Base-by-base conservation (phyloP, 2,888 invertebrate genomes). In the Andricus curvator region DNA sequence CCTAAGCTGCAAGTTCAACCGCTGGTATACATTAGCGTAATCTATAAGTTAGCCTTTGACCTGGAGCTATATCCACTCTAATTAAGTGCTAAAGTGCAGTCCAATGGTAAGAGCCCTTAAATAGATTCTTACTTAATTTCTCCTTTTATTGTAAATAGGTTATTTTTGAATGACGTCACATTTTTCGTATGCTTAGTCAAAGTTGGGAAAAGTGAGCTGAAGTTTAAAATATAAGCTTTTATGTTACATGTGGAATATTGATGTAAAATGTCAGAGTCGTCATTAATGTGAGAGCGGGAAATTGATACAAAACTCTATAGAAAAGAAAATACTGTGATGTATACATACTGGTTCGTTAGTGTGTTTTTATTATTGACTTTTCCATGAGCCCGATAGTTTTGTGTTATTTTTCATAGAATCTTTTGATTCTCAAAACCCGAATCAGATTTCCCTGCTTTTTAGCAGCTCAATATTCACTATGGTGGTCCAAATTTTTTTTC, bases 41-140 rank as follows among this genome's bases (percentile, higher is more conserved):
- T 74, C 74, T 51, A 51, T 74, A 29, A 74, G 51, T 20, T 51
- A 29, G 29, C 22, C 51, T 74, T 74, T 33, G 60, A 70, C 76
- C 77, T 62, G 51, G 62, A 60, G 65, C 77, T 76, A 11, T 70
- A 67, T 56, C 66, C 60, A 29, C 44, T 78, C 29, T 76, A 78
- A 78, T 78, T 64, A 65, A 77, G 51, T 67, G 37, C 22, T 64
- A 51, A 29, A 68, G 48, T 56, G 51, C 22, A 22, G 25, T 62
- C 29, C 51, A 29, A 3, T 17, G 5, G 33, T 56, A 33, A 29
- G 56, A 33, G 33, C 33, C 33, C 33, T 25, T 37, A 56, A 62
- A 74, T 33, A 33, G n/a, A 74, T n/a, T 74, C 56, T 17, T 37
- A 74, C 74, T 56, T 74, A 33, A 56, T 56, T 56, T 33, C 13